Conservation (phyloP, 2,888 invertebrate species). For the Charanyca ferruginea region DNA sequence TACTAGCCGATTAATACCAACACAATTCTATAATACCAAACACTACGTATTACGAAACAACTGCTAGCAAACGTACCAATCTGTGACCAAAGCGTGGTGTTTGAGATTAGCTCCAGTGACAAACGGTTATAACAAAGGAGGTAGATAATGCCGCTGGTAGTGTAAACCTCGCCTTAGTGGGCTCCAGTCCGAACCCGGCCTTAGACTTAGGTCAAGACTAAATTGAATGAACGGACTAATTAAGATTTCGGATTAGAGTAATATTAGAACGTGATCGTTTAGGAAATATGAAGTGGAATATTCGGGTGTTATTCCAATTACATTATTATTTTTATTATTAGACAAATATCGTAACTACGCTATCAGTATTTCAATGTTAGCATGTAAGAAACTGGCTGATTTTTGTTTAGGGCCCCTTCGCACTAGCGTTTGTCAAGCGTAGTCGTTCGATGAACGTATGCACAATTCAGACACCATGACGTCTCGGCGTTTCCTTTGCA, state of each 20-base stretch:
- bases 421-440: no score
- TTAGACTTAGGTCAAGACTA: slow-evolving; percentile 41
- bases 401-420: no score
- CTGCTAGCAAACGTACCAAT: slow-evolving; percentile 65
- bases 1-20: background rate
- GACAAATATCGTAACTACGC: no score
- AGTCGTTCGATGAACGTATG: no score
- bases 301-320: slow-evolving; percentile 11
- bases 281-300: slow-evolving; percentile 42
- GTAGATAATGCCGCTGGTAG: slow-evolving; percentile 46
- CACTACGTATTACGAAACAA: slow-evolving; percentile 20
- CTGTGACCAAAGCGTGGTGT: slow-evolving; percentile 65
- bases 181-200: slow-evolving; percentile 37
- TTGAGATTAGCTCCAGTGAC: slow-evolving; percentile 70
- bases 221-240: slow-evolving; percentile 65
- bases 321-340: background rate
- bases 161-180: slow-evolving; percentile 65
- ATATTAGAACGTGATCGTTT: slow-evolving; percentile 51
- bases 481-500: no score
- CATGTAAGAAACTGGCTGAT: no score
- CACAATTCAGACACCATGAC: no score
- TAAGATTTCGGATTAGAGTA: slow-evolving; percentile 62
- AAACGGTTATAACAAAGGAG: slow-evolving; percentile 70
- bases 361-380: no score
- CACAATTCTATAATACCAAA: slow-evolving; percentile 2